phyloP scores from a whole-genome alignment of 2,113 vertebrate species.

The Thinocorus orbignyianus region DNA sequence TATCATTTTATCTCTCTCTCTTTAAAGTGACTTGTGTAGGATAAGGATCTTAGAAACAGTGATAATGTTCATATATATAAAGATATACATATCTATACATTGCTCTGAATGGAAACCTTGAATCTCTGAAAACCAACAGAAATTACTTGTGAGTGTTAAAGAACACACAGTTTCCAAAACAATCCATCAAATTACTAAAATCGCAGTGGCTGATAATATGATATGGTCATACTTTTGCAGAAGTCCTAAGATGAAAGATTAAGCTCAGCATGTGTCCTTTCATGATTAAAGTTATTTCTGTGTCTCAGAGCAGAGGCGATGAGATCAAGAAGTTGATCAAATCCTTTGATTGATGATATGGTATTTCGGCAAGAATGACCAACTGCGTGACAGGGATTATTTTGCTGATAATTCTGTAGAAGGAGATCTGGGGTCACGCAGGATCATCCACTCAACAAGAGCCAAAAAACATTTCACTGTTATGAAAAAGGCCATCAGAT shows the following conservation, averaged over 20 bases:
- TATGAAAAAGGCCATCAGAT: not conserved
- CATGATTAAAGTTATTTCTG: not conserved
- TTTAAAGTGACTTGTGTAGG: not conserved
- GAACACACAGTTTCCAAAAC: not conserved
- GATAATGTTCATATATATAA: not conserved
- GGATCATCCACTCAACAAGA: not conserved
- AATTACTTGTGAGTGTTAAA: not conserved
- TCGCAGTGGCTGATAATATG: not conserved
- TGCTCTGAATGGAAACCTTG: not conserved
- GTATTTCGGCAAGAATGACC: not conserved
- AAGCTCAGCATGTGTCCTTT: not conserved
- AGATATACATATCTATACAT: not conserved
- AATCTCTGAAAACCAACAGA: not conserved
- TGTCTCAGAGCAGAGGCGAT: not conserved
- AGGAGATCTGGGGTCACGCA: not conserved
- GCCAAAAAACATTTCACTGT: not conserved
- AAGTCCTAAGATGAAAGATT: not conserved
- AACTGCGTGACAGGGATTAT: not conserved
- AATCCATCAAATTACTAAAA: not conserved
- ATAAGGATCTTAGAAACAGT: not conserved
- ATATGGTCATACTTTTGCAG: not conserved
- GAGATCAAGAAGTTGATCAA: not conserved
- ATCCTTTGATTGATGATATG: not conserved
- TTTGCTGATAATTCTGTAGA: not conserved
- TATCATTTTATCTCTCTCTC: not conserved